phyloP scores from a whole-genome alignment of 1,140 invertebrate genomes.

The Zaprionus inermis region DNA sequence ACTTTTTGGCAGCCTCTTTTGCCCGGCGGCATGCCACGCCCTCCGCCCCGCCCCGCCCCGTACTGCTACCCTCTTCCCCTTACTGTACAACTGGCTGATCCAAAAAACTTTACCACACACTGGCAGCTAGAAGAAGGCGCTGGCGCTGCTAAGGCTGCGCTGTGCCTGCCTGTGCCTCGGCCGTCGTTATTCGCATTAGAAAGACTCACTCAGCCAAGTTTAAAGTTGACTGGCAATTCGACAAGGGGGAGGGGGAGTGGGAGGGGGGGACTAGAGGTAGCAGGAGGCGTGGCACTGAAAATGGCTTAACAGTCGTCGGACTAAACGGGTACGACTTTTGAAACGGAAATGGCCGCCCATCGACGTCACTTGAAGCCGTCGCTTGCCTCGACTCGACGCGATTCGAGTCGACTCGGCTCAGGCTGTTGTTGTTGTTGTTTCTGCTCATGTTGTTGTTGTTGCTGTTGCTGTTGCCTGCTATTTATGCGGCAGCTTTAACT shows the following conservation, averaged over 20 bases:
- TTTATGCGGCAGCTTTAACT: conserved; percentile 17
- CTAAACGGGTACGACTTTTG: conserved; percentile 69
- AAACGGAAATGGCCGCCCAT: conserved; percentile 69
- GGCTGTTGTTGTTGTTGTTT: background rate
- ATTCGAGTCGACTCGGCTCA: background rate
- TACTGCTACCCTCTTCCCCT: too few relatives aligned
- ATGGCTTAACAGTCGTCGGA: conserved; percentile 61
- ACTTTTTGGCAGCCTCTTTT: conserved; percentile 73
- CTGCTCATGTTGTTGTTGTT: background rate
- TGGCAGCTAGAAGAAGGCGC: conserved; percentile 2
- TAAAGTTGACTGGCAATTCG: conserved; percentile 49
- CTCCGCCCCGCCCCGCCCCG: background rate
- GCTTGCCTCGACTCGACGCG: conserved; percentile 3
- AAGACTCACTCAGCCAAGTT: conserved; percentile 40
- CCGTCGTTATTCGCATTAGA: conserved; percentile 42
- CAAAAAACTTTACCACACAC: conserved; percentile 41
- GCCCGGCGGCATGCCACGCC: conserved; percentile 22
- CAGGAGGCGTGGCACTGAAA: conserved; percentile 26
- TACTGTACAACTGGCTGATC: background rate
- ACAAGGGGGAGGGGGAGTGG: background rate
- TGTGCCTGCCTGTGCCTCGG: background rate
- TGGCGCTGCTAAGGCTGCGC: conserved; percentile 18
- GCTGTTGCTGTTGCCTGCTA: background rate
- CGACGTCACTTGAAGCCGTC: conserved; percentile 50
- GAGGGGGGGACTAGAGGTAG: background rate